Evolutionary conservation across 2,113 vertebrate species (phyloP).

Genomic region (Perca flavescens): DNA sequence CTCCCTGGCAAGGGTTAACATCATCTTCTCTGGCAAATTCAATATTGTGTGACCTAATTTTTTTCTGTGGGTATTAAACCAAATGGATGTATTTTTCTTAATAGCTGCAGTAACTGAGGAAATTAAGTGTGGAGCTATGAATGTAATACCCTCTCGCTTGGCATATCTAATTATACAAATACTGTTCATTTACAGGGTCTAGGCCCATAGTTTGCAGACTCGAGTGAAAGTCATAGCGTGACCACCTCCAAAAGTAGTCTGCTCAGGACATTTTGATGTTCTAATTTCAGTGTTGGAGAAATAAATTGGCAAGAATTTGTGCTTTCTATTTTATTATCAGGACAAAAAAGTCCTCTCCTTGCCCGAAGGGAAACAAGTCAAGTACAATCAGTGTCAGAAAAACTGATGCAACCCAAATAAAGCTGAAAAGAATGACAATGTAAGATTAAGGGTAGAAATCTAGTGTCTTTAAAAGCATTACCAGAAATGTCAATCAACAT

Average conservation of each 20-base stretch:
- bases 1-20: conserved; percentile 25
- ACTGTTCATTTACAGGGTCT: conserved; percentile 49
- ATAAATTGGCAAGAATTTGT: conserved; percentile 57
- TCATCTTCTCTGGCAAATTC: conserved; percentile 56
- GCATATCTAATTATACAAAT: conserved; percentile 70
- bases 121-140: conserved; percentile 55
- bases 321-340: conserved; percentile 60
- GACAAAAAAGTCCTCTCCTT: conserved; percentile 65
- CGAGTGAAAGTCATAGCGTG: conserved; percentile 52
- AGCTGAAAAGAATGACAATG: conserved; percentile 36
- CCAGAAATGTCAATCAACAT: conserved; percentile 52
- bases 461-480: conserved; percentile 68
- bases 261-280: conserved; percentile 50
- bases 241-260: conserved; percentile 43
- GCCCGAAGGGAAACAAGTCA: conserved; percentile 70
- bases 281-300: conserved; percentile 61
- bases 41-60: conserved; percentile 54
- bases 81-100: conserved; percentile 56
- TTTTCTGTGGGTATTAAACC: conserved; percentile 49
- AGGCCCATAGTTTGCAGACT: conserved; percentile 42
- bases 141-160: conserved; percentile 62
- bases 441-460: conserved; percentile 50
- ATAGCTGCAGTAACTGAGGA: conserved; percentile 60
- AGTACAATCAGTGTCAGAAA: conserved; percentile 67
- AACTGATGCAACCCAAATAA: conserved; percentile 67